A percentile compares a stretch with the other conserved stretches of the same genome.
phyloP scores from a whole-genome alignment of 2,888 invertebrate genomes.

The Acronicta leporina region DNA sequence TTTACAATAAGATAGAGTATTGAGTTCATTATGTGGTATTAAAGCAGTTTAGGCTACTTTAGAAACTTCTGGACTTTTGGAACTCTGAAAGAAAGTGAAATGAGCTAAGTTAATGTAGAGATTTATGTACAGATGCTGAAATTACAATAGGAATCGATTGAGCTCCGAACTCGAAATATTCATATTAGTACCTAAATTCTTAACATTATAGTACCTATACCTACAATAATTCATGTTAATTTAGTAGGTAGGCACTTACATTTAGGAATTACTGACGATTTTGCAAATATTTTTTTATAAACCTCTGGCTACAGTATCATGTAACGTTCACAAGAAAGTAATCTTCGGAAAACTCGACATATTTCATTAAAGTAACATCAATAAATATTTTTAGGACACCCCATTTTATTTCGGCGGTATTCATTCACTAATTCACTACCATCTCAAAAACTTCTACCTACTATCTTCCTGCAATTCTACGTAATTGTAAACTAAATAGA shows the following conservation, averaged over 20 bases:
- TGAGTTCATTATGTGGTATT: neutral
- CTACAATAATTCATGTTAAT: too few relatives aligned
- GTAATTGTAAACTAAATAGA: constrained; percentile 12
- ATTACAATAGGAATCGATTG: too few relatives aligned
- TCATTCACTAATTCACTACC: constrained; percentile 7
- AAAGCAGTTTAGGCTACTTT: neutral
- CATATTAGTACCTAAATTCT: too few relatives aligned
- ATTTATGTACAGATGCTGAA: too few relatives aligned
- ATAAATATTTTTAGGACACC: constrained; percentile 6
- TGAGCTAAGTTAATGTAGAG: too few relatives aligned
- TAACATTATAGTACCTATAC: too few relatives aligned
- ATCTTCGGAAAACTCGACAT: neutral
- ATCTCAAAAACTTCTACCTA: constrained; percentile 11
- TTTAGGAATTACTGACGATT: too few relatives aligned
- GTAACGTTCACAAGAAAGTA: too few relatives aligned
- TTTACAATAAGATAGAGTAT: neutral
- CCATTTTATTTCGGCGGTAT: constrained; percentile 5
- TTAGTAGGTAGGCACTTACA: too few relatives aligned
- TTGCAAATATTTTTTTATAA: too few relatives aligned
- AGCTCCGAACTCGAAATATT: too few relatives aligned
- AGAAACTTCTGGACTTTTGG: neutral
- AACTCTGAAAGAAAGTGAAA: neutral
- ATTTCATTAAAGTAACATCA: neutral
- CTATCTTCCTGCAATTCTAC: constrained; percentile 3
- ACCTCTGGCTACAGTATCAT: too few relatives aligned